These are phyloP conservation scores for Athrips mouffetella DNA, from an alignment of 2,888 invertebrate genomes.

Conservation along the genomic window DNA sequence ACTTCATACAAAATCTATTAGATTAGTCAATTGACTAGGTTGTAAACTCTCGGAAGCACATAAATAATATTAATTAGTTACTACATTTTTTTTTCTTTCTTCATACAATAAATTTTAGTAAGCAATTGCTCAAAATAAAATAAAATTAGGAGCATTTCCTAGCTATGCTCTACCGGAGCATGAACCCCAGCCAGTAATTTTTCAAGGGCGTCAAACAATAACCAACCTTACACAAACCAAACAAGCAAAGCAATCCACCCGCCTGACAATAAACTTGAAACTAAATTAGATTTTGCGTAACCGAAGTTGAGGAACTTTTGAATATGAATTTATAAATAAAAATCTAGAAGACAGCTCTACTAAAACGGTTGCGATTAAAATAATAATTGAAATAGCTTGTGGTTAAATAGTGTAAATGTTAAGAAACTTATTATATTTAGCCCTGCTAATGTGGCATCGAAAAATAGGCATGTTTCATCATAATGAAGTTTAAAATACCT, in stretches of 20 bases:
- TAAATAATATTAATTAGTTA: too few relatives aligned
- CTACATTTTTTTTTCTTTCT: too few relatives aligned
- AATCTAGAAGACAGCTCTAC: not conserved
- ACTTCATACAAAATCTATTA: too few relatives aligned
- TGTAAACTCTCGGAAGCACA: too few relatives aligned
- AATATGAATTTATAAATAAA: not conserved
- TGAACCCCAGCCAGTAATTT: constrained; percentile 4
- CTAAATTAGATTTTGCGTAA: constrained; percentile 4
- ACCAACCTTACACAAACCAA: not conserved
- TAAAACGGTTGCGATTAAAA: not conserved
- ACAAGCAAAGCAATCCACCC: not conserved
- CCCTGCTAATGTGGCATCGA: too few relatives aligned
- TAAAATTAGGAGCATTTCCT: not conserved
- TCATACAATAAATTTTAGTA: too few relatives aligned
- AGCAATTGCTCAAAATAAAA: not conserved
- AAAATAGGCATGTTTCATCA: too few relatives aligned
- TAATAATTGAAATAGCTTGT: too few relatives aligned
- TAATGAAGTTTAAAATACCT: too few relatives aligned
- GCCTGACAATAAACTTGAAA: constrained; percentile 9
- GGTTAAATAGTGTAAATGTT: too few relatives aligned
- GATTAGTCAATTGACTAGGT: too few relatives aligned
- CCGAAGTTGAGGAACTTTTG: not conserved
- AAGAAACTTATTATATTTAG: too few relatives aligned
- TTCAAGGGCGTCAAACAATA: constrained; percentile 4
- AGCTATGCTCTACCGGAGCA: constrained; percentile 1